Conservation (phyloP, 2,113 vertebrate species). For the Smithornis capensis region DNA sequence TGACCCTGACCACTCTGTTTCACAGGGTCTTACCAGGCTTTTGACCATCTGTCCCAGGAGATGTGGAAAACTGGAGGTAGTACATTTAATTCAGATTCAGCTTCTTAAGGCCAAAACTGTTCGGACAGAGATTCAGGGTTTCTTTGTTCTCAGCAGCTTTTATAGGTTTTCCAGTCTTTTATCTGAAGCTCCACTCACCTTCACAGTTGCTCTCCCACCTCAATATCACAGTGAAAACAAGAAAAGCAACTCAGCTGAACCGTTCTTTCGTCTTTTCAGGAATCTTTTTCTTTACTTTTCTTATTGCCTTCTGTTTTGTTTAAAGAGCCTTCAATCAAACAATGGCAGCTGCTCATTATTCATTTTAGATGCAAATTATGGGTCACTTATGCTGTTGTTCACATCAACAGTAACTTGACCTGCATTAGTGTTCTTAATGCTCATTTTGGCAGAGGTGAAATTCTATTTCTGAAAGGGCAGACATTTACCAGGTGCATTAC, state of each 20-base stretch:
- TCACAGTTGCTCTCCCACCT: background rate
- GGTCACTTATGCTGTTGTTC: background rate
- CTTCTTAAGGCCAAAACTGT: background rate
- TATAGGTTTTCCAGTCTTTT: background rate
- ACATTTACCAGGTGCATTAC: background rate
- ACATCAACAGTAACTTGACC: conserved; percentile 4
- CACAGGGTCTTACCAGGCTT: background rate
- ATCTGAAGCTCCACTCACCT: background rate
- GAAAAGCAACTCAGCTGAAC: background rate
- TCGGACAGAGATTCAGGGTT: background rate
- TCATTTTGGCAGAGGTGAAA: background rate
- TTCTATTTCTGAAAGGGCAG: background rate
- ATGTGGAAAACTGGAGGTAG: background rate
- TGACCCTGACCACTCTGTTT: background rate
- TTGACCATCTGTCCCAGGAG: background rate
- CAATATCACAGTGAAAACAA: background rate
- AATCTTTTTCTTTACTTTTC: background rate
- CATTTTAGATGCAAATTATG: background rate
- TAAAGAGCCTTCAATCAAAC: background rate
- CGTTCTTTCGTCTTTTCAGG: background rate
- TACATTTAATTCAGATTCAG: background rate
- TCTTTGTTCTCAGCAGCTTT: background rate
- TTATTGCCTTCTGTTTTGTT: background rate
- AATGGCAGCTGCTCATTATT: background rate
- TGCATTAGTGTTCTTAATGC: background rate